phyloP scores from a whole-genome alignment of 2,113 vertebrate species.

The Chaetorhynchus papuensis region DNA sequence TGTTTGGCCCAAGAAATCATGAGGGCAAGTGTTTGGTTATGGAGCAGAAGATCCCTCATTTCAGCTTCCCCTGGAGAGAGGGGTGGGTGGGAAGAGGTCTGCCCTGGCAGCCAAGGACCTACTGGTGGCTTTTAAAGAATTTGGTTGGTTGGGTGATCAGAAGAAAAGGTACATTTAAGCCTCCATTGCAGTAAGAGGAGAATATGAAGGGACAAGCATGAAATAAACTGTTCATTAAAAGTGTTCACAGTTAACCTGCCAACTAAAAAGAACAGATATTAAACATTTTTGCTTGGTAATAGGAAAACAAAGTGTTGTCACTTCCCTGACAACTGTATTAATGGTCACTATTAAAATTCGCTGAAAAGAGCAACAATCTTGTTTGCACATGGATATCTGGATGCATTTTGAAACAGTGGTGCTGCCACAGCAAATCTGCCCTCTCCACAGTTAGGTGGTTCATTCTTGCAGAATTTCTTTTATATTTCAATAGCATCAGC shows the following conservation, averaged over 20 bases:
- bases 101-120: not conserved
- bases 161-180: not conserved
- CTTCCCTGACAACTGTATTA: not conserved
- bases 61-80: not conserved
- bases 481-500: not conserved
- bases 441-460: not conserved
- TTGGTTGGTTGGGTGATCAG: not conserved
- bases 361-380: not conserved
- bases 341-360: not conserved
- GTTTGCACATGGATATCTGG: not conserved
- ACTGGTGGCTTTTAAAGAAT: not conserved
- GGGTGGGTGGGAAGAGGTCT: not conserved
- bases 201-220: not conserved
- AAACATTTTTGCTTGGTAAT: not conserved
- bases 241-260: not conserved
- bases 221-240: not conserved
- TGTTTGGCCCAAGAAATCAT: rapidly evolving
- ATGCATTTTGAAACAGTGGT: not conserved
- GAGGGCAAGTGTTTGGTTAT: not conserved
- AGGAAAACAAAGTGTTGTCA: not conserved
- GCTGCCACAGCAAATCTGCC: not conserved
- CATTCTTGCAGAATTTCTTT: not conserved
- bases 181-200: not conserved
- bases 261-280: not conserved
- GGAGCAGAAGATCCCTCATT: not conserved